Evolutionary conservation across 2,888 invertebrate genomes (phyloP), one percentile per base, ranked within the genome.

Genomic region (Pycnomerus fuliginosus): DNA sequence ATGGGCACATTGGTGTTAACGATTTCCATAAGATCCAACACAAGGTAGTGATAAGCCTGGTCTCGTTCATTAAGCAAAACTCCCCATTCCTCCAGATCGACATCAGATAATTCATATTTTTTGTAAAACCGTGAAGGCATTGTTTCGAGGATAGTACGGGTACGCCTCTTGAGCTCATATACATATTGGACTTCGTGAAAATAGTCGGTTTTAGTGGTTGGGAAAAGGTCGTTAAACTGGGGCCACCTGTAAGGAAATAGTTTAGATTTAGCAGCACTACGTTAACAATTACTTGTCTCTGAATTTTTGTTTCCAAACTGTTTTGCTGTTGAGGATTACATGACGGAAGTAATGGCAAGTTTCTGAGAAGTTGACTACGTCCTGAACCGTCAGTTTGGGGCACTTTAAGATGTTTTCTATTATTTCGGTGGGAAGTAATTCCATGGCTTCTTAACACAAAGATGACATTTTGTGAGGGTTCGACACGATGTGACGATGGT

Each of bases 331-430:
- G 28, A 64, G 67, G 1, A 80, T 68, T 34, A 76, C 58, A 43
- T 72, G 68, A 53, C 75, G 64, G 42, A 77, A 76, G 22, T 71
- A 71, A 55, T 73, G 76, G 64, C 79, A 81, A 11, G 80, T 77
- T 33, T 69, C 56, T 12, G 76, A 71, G 54, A 81, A 77, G 58
- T 72, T 74, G 8, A 77, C 44, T 27, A 80, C 71, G 63, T 81
- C 81, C 52, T 61, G 52, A 17, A 69, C 55, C 4, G 48, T 58
- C 39, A 71, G 45, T 31, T 46, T 55, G 8, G 54, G 43, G 37
- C 51, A 45, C 5, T 50, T 61, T 45, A 70, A 48, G 36, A 71
- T 64, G 16, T 63, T 56, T 55, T 71, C 71, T 8, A 70, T 50
- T 29, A 71, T 55, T 64, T 71, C 71, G 20, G 61, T 43, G 7